These are phyloP conservation scores for Acleris holmiana DNA, from an alignment of 2,888 invertebrate genomes.

Conservation along the genomic window DNA sequence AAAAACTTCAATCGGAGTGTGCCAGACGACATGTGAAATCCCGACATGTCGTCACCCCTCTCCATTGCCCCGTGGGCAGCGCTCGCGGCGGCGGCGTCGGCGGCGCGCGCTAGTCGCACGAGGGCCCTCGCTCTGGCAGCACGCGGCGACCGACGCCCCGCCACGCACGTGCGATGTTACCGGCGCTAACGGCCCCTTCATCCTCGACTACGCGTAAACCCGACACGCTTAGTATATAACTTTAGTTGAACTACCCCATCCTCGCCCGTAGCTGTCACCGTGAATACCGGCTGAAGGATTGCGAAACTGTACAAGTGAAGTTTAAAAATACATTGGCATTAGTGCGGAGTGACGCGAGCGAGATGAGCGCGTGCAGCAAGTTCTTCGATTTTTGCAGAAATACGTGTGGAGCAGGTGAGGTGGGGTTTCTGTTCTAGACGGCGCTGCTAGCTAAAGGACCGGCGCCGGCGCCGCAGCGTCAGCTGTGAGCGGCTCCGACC, in stretches of 20 bases:
- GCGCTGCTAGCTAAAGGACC: no score
- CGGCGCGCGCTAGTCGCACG: constrained; percentile 62
- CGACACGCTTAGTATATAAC: constrained; percentile 57
- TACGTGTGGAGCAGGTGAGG: constrained; percentile 81
- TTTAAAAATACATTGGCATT: constrained; percentile 83
- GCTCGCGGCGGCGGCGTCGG: constrained; percentile 22
- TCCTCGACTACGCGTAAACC: constrained; percentile 68
- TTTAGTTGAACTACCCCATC: constrained; percentile 32
- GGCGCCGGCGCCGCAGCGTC: no score
- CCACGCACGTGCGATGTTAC: constrained; percentile 56
- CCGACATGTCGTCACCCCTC: constrained; percentile 24
- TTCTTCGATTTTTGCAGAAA: constrained; percentile 81
- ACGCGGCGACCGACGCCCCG: constrained; percentile 57
- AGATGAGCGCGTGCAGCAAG: constrained; percentile 81
- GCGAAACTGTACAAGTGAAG: constrained; percentile 82
- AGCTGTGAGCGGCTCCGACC: neutral
- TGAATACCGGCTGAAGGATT: constrained; percentile 74
- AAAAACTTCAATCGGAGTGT: neutral
- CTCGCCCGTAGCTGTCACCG: constrained; percentile 56
- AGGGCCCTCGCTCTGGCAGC: constrained; percentile 69
- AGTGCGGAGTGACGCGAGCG: constrained; percentile 72
- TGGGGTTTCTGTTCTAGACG: constrained; percentile 5
- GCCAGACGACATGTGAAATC: constrained; percentile 13
- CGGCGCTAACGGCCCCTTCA: constrained; percentile 64
- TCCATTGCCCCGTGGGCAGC: constrained; percentile 29